Conservation (phyloP, 2,888 invertebrate species). For the Oxytorus armatus region DNA sequence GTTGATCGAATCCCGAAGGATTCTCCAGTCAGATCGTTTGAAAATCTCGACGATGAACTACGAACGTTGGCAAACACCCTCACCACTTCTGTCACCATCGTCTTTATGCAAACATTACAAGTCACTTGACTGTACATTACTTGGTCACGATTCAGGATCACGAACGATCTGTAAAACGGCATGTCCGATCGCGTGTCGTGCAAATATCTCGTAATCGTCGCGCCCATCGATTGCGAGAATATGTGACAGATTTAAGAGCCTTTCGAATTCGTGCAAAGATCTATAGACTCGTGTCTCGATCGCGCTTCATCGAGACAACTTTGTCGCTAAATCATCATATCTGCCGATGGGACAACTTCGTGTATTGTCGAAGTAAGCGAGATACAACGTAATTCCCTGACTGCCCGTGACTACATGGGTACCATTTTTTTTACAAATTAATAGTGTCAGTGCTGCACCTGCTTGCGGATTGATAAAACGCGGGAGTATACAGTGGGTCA, state of each 20-base stretch:
- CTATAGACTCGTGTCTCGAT: slow-evolving; percentile 14
- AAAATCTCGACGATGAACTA: neutral
- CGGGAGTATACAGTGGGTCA: no score
- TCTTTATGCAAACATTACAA: neutral
- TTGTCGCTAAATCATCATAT: slow-evolving; percentile 45
- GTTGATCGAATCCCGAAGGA: no score
- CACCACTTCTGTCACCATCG: slow-evolving; percentile 6
- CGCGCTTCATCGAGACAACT: slow-evolving; percentile 1
- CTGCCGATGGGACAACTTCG: slow-evolving; percentile 31
- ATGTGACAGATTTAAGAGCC: slow-evolving; percentile 41
- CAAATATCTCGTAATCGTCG: slow-evolving; percentile 37
- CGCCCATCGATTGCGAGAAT: slow-evolving; percentile 44
- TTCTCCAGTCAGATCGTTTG: neutral
- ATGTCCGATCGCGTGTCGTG: slow-evolving; percentile 31
- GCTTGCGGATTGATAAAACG: no score
- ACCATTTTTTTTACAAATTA: no score
- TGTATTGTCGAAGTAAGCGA: slow-evolving; percentile 42
- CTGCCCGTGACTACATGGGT: no score
- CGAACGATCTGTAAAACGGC: slow-evolving; percentile 36
- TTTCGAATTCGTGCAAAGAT: slow-evolving; percentile 41
- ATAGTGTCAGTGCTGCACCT: no score
- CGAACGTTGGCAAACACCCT: slow-evolving; percentile 12
- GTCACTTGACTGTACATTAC: slow-evolving; percentile 5
- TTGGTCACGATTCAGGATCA: slow-evolving; percentile 44
- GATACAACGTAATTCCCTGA: slow-evolving; percentile 16